Evolutionary conservation across 2,113 vertebrate genomes (phyloP).

Genomic region (Rhabdomys dilectus): DNA sequence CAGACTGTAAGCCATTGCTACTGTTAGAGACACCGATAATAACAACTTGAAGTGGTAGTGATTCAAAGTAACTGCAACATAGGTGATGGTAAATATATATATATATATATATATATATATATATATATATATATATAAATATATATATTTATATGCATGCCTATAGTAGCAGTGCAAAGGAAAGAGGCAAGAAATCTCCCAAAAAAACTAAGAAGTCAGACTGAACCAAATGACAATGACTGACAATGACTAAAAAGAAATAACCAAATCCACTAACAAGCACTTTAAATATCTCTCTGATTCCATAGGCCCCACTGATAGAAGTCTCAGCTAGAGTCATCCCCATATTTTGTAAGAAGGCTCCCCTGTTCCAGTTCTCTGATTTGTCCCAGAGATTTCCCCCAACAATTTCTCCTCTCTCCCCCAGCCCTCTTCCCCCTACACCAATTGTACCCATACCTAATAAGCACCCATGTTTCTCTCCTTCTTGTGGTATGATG

Average conservation of each 20-base stretch:
- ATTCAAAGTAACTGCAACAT: background rate
- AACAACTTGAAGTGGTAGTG: background rate
- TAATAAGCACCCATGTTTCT: too few species aligned
- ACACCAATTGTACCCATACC: too few species aligned
- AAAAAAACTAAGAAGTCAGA: background rate
- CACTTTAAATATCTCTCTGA: background rate
- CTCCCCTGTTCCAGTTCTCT: too few species aligned
- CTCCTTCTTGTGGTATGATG: too few species aligned
- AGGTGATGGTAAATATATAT: background rate
- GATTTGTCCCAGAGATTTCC: too few species aligned
- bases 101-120: background rate
- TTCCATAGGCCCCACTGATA: too few species aligned
- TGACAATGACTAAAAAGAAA: background rate
- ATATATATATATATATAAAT: too few species aligned
- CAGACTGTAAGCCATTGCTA: background rate
- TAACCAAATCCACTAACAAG: background rate
- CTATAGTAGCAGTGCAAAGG: background rate
- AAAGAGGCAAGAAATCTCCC: background rate
- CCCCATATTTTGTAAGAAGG: too few species aligned
- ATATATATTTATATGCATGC: too few species aligned
- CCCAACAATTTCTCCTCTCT: too few species aligned
- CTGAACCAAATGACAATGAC: background rate
- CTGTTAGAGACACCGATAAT: background rate
- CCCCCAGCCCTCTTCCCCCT: too few species aligned
- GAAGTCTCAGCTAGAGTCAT: too few species aligned